These are phyloP conservation scores for Triplophysa tibetana DNA, from an alignment of 2,113 vertebrate genomes.

Conservation along the genomic window DNA sequence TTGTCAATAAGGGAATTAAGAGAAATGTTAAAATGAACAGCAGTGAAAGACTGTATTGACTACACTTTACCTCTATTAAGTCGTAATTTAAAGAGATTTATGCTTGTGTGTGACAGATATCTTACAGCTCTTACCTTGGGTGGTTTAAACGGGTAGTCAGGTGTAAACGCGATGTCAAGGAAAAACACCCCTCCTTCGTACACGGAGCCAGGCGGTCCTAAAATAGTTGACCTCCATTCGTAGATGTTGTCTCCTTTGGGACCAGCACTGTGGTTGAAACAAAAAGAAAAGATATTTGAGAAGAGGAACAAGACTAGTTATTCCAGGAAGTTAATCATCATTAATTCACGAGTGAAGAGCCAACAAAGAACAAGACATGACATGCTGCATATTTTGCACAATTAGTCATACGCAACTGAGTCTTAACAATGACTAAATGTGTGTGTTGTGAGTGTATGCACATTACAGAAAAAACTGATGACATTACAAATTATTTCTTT, in stretches of 20 bases:
- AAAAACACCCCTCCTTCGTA: conserved; percentile 99
- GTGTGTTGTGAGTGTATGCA: too few relatives aligned
- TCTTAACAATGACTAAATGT: too few relatives aligned
- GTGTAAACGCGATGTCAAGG: conserved; percentile 97
- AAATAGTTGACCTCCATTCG: conserved; percentile 98
- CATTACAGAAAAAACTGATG: too few relatives aligned
- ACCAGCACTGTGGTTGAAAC: conserved; percentile 84
- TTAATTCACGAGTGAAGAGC: background rate
- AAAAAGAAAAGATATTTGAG: conserved; percentile 56
- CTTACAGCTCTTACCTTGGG: conserved; percentile 85
- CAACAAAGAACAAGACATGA: background rate
- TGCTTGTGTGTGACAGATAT: too few relatives aligned
- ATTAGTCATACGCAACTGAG: too few relatives aligned
- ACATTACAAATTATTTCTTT: too few relatives aligned
- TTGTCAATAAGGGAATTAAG: too few relatives aligned
- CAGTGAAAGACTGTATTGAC: too few relatives aligned
- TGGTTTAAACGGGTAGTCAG: conserved; percentile 98
- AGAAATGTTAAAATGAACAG: too few relatives aligned
- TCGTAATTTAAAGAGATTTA: too few relatives aligned
- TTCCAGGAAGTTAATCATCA: conserved; percentile 16
- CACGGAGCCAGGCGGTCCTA: conserved; percentile 95
- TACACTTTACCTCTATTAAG: too few relatives aligned
- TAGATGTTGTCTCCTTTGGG: conserved; percentile 99
- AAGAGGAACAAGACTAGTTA: conserved; percentile 46
- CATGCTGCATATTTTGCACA: background rate